phyloP scores from a whole-genome alignment of 2,888 invertebrate genomes.

The Campopleginae sp. region DNA sequence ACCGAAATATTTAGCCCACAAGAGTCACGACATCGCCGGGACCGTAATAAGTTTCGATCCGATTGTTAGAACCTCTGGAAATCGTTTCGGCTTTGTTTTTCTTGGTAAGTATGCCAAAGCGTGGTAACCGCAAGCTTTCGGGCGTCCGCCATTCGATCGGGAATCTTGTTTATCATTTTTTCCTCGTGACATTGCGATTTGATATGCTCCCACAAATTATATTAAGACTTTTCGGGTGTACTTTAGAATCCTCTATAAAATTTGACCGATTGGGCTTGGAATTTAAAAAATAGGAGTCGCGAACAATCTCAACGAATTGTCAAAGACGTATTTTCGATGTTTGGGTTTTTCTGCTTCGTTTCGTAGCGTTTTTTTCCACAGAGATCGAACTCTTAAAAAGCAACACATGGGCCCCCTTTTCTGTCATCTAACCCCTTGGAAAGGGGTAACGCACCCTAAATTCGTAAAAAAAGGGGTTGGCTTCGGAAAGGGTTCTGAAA shows the following conservation, averaged over 20 bases:
- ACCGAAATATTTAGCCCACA: neutral
- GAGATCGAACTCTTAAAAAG: neutral
- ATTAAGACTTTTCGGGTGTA: neutral
- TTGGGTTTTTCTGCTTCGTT: neutral
- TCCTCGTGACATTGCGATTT: neutral
- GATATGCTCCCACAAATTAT: neutral
- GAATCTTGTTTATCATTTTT: neutral
- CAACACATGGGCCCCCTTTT: slow-evolving; percentile 39
- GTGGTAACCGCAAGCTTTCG: neutral
- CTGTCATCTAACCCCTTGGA: slow-evolving; percentile 53
- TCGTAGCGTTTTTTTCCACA: neutral
- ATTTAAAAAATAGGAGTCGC: neutral
- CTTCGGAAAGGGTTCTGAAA: slow-evolving; percentile 39
- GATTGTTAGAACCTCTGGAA: neutral
- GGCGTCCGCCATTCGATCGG: neutral
- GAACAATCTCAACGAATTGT: neutral
- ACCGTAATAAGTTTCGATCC: neutral
- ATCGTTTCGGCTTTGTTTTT: neutral
- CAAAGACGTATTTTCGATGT: neutral
- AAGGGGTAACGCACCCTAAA: slow-evolving; percentile 68
- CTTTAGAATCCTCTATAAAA: neutral
- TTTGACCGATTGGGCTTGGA: neutral
- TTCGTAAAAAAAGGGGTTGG: slow-evolving; percentile 61
- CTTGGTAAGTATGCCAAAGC: neutral
- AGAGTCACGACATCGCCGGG: too few relatives aligned